Conservation (phyloP, 2,113 vertebrate genomes). For the Dipodomys stephensi region DNA sequence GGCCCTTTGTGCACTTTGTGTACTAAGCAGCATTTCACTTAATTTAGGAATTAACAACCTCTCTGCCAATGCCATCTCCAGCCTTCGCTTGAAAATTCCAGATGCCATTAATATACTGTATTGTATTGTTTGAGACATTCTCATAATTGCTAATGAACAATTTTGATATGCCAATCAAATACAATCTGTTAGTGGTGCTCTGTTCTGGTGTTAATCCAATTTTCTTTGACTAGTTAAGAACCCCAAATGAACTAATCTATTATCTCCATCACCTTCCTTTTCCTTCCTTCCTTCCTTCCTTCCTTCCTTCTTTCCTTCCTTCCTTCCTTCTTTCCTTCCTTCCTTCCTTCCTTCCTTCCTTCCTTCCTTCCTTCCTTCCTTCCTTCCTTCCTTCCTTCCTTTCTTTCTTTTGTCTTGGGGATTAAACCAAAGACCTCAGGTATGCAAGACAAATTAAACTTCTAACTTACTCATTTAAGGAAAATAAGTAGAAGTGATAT, state of each 20-base stretch:
- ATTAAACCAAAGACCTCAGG: background rate
- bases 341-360: no score
- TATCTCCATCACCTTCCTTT: background rate
- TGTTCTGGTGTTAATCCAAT: slow-evolving; percentile 10
- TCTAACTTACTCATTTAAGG: background rate
- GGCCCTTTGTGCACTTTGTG: slow-evolving; percentile 23
- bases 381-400: no score
- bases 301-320: no score
- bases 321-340: no score
- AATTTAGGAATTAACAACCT: slow-evolving; percentile 60
- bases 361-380: no score
- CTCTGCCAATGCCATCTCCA: background rate
- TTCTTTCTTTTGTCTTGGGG: background rate
- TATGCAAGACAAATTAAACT: background rate
- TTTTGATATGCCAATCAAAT: slow-evolving; percentile 52
- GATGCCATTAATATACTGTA: slow-evolving; percentile 54
- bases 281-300: background rate
- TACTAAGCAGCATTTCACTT: slow-evolving; percentile 50
- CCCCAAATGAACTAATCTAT: background rate
- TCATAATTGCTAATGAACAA: slow-evolving; percentile 52
- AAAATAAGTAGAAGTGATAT: background rate
- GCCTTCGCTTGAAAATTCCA: no score
- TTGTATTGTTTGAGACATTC: slow-evolving; percentile 26
- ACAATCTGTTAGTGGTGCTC: background rate
- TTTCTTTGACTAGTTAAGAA: slow-evolving; percentile 30